A percentile compares a stretch with the other conserved stretches of the same genome.
These are phyloP conservation scores for Zeus faber DNA, from an alignment of 2,113 vertebrate genomes.

Conservation along the genomic window DNA sequence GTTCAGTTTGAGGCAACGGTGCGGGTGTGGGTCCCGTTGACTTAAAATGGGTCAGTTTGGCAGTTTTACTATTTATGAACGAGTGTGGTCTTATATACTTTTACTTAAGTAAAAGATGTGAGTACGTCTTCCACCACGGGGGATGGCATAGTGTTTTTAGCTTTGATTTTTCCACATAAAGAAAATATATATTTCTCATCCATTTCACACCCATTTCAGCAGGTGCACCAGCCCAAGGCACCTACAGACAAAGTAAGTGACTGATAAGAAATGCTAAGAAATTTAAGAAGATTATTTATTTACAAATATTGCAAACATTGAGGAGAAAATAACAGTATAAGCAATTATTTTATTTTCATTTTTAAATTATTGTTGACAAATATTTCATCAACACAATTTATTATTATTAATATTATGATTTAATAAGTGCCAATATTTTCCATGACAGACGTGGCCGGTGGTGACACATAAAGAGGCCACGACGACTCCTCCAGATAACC, in stretches of 20 bases:
- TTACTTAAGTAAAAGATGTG: too few relatives aligned
- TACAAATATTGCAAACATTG: too few relatives aligned
- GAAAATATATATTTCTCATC: not conserved
- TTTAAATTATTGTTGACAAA: too few relatives aligned
- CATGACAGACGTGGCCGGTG: slow-evolving; percentile 42
- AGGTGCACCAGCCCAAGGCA: slow-evolving; percentile 47
- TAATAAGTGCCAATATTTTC: not conserved
- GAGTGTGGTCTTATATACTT: too few relatives aligned
- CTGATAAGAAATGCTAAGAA: too few relatives aligned
- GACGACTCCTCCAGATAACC: slow-evolving; percentile 59
- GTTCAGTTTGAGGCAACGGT: too few relatives aligned
- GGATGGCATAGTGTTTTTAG: not conserved
- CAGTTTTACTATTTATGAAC: too few relatives aligned
- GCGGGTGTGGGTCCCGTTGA: too few relatives aligned
- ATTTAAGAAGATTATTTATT: too few relatives aligned
- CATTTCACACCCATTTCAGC: slow-evolving; percentile 43
- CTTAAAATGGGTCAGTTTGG: too few relatives aligned
- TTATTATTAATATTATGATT: not conserved
- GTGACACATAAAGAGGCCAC: slow-evolving; percentile 48
- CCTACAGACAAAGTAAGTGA: slow-evolving; percentile 51
- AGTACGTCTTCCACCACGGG: too few relatives aligned
- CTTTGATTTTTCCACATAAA: not conserved
- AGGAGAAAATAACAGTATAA: not conserved
- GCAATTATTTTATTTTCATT: too few relatives aligned
- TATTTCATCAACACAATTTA: not conserved